Evolutionary conservation across 1,140 invertebrate species (phyloP), one percentile per base, ranked within the genome.

Genomic region (Drosophila parvula): DNA sequence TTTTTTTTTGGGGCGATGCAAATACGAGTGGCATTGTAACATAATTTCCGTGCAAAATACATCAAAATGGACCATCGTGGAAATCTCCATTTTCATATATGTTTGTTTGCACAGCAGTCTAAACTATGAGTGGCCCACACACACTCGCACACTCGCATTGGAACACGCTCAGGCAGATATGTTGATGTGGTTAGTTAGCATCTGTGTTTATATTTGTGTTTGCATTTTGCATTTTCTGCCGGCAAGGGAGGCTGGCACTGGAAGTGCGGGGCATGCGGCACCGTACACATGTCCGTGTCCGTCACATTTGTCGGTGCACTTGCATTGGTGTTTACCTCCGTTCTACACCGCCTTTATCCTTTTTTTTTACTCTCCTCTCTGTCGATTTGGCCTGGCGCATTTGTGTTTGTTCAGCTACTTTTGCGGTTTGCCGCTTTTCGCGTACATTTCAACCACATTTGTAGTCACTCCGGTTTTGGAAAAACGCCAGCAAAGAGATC

Each of bases 141-240:
- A 50, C 38, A 34, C 11, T 30, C 44, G 27, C n/a, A 41, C 14
- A 3, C 12, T 14, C 36, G 14, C 36, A 38, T 5, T 5, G 32
- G 16, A 50, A 50, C 16, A 22, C 50, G 7, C 12, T 53, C 34
- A 51, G 45, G 41, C 63, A 70, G 51, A 64, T 53, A 34, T 59
- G 50, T 84, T 62, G 76, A 74, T 86, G 83, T 83, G 83, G 83
- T 88, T 88, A 86, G 83, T 86, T 86, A 86, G 83, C 83, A 88
- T 86, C 83, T 86, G 83, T 86, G 84, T 86, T 86, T 83, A 83
- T 86, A 88, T 83, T 88, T 85, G 78, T 85, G 73, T 85, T 85
- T 83, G 82, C 84, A 69, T 71, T 83, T 82, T 84, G 77, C 73
- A 86, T 86, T 82, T 83, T 81, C 75, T 77, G 67, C 56, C 71